Evolutionary conservation across 2,797 vertebrate genomes (phyloP).

Genomic region (Remorina albescens): DNA sequence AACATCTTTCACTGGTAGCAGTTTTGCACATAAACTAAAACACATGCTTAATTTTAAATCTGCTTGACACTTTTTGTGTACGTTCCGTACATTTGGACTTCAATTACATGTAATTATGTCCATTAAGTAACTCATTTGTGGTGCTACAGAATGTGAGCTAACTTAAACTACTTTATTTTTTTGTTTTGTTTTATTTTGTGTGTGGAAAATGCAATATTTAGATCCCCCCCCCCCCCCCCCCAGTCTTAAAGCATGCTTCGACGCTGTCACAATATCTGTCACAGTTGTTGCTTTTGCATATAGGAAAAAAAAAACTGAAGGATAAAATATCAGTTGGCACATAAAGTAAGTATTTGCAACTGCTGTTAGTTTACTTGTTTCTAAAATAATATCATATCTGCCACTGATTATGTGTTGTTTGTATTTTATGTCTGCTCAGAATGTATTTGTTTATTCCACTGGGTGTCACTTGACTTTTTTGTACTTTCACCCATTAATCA

Average conservation of each 20-base stretch:
- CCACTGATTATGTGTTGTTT: conserved; percentile 37
- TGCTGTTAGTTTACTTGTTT: conserved; percentile 64
- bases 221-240: no score
- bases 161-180: conserved; percentile 69
- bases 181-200: conserved; percentile 18
- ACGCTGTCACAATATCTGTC: no score
- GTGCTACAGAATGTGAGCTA: conserved; percentile 74
- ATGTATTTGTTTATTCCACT: conserved; percentile 39
- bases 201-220: conserved; percentile 61
- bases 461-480: conserved; percentile 43
- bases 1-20: conserved; percentile 24
- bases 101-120: conserved; percentile 31
- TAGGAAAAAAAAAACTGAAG: conserved; percentile 41
- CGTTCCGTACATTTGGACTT: conserved; percentile 45
- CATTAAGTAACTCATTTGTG: conserved; percentile 58
- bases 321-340: conserved; percentile 47
- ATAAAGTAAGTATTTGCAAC: conserved; percentile 44
- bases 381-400: conserved; percentile 16
- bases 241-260: no score
- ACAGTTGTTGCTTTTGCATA: conserved; percentile 21
- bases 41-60: conserved; percentile 16
- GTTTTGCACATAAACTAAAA: conserved; percentile 59
- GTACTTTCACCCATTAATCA: conserved; percentile 35
- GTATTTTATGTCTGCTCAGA: conserved; percentile 5
- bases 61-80: conserved; percentile 12